Conservation (phyloP, 2,797 vertebrate genomes). For the Syngnathus acus region DNA sequence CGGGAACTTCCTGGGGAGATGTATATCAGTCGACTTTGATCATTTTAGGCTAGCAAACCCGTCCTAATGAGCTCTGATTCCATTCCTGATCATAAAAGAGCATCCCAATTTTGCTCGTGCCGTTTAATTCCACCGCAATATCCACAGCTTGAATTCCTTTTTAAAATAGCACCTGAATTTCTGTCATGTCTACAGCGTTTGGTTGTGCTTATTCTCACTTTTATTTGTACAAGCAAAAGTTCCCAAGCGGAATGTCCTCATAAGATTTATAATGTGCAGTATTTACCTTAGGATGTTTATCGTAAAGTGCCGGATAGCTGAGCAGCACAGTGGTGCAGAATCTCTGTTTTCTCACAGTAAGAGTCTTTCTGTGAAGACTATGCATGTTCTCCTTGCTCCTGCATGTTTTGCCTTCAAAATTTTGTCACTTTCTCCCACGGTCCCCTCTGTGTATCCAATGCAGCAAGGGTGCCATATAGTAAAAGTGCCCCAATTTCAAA, state of each 20-base stretch:
- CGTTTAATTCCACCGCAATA: neutral
- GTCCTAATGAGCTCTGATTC: constrained; percentile 31
- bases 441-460: neutral
- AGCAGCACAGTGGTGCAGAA: constrained; percentile 1
- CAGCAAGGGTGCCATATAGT: constrained; percentile 1
- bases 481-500: neutral
- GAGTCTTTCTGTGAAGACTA: neutral
- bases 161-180: neutral
- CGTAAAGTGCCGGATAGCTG: neutral
- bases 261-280: neutral
- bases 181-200: neutral
- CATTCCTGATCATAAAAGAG: constrained; percentile 35
- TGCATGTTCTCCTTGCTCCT: neutral
- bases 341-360: neutral
- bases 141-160: neutral
- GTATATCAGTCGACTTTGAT: constrained; percentile 30
- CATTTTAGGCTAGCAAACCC: constrained; percentile 13
- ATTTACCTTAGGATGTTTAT: constrained; percentile 5
- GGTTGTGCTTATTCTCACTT: neutral
- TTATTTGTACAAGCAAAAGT: constrained; percentile 1
- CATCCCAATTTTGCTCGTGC: too few species aligned
- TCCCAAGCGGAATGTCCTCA: neutral
- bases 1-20: constrained; percentile 25
- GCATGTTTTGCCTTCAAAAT: neutral
- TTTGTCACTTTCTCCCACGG: constrained; percentile 5